Evolutionary conservation across 2,797 vertebrate genomes (phyloP).

Genomic region (Heteromormyrus szaboi): DNA sequence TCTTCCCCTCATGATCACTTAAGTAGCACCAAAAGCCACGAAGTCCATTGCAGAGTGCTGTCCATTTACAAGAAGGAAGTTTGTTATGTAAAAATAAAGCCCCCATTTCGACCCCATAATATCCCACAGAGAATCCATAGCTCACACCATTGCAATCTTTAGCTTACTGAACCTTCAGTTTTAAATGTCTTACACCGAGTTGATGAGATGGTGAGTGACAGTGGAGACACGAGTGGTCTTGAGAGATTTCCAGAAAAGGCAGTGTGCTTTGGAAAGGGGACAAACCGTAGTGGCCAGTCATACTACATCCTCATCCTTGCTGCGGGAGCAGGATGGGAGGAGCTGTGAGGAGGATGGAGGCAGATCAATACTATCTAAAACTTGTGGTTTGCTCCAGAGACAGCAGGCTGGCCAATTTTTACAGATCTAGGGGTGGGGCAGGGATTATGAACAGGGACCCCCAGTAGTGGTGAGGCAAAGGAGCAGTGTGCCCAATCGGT

Average conservation of each 20-base stretch:
- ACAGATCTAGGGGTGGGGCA: background rate
- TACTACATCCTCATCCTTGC: background rate
- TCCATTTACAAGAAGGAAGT: conserved; percentile 44
- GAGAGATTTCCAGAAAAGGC: background rate
- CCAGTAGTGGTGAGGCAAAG: background rate
- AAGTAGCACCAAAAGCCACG: conserved; percentile 57
- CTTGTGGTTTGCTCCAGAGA: background rate
- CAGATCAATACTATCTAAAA: background rate
- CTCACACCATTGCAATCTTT: conserved; percentile 25
- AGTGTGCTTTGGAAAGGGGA: background rate
- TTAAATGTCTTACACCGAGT: conserved; percentile 2
- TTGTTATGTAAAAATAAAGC: conserved; percentile 52
- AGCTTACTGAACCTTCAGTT: background rate
- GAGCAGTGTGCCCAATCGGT: background rate
- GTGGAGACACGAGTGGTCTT: background rate
- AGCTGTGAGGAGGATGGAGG: background rate
- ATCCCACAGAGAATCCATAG: conserved; percentile 25
- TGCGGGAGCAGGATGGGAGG: background rate
- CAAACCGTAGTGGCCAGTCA: background rate
- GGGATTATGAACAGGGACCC: background rate
- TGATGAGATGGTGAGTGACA: background rate
- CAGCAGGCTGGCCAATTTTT: background rate
- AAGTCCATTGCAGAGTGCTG: conserved; percentile 64
- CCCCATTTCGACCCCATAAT: conserved; percentile 18
- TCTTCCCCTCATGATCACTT: background rate